Evolutionary conservation across 2,797 vertebrate genomes (phyloP).

Genomic region (Pogonophryne albipinna): DNA sequence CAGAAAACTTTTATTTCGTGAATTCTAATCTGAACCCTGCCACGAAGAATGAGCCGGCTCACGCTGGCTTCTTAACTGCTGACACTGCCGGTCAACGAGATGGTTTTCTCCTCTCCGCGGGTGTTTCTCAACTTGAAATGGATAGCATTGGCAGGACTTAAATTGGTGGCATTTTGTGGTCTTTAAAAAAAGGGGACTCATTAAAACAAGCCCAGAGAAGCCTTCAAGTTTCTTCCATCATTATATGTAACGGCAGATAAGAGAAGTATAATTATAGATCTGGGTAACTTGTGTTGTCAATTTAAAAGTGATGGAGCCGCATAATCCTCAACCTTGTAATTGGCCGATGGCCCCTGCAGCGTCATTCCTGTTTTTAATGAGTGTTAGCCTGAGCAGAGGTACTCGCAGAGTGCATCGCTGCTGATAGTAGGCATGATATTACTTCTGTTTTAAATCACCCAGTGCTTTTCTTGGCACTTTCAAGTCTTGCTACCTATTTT

Average conservation of each 20-base stretch:
- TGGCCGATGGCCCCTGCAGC: constrained; percentile 81
- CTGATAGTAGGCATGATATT: constrained; percentile 51
- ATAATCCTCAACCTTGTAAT: constrained; percentile 90
- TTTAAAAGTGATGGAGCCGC: constrained; percentile 93
- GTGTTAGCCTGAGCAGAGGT: constrained; percentile 87
- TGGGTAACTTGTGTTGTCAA: constrained; percentile 97
- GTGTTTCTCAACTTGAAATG: constrained; percentile 93
- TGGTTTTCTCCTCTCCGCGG: constrained; percentile 88
- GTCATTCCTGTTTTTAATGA: constrained; percentile 92
- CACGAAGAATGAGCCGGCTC: constrained; percentile 89
- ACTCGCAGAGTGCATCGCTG: constrained; percentile 81
- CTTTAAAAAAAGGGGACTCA: constrained; percentile 94
- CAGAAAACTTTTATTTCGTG: constrained; percentile 94
- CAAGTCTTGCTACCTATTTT: constrained; percentile 35
- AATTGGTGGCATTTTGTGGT: constrained; percentile 98
- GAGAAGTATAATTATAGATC: constrained; percentile 97
- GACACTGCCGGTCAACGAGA: constrained; percentile 91
- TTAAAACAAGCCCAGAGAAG: constrained; percentile 91
- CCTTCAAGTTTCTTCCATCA: constrained; percentile 92
- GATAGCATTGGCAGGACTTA: constrained; percentile 97
- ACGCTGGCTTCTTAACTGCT: constrained; percentile 95
- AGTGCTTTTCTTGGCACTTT: constrained; percentile 45
- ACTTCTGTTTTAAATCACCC: constrained; percentile 52
- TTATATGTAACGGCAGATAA: constrained; percentile 95
- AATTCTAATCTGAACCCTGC: constrained; percentile 96